Conservation (phyloP, 2,888 invertebrate genomes). For the Ryuthela nishihirai region DNA sequence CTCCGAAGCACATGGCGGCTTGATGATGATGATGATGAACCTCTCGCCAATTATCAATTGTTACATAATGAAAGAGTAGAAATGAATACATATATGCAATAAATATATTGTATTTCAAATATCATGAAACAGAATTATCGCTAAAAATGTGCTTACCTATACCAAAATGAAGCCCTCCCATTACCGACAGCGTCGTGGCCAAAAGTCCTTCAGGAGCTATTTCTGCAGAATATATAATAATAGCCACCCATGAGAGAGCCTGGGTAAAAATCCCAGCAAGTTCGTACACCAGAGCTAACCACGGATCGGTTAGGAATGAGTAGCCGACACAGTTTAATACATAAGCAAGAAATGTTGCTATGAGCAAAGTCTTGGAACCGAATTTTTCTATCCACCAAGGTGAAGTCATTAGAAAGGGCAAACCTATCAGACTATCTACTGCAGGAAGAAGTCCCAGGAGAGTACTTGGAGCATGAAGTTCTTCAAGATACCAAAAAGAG, state of each 20-base stretch:
- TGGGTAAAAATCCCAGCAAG: conserved; percentile 68
- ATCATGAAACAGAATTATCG: background rate
- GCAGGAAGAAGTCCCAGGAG: conserved; percentile 76
- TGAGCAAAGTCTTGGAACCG: conserved; percentile 77
- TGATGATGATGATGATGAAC: no score
- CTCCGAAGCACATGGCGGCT: no score
- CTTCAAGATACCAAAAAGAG: conserved; percentile 72
- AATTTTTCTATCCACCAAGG: conserved; percentile 75
- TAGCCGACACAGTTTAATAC: conserved; percentile 72
- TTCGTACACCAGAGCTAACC: conserved; percentile 84
- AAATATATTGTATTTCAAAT: no score
- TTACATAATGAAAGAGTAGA: no score
- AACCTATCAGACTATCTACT: conserved; percentile 74
- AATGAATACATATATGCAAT: no score
- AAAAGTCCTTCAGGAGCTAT: conserved; percentile 76
- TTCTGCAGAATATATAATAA: conserved; percentile 78
- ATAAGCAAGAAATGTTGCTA: conserved; percentile 78
- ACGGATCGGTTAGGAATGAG: conserved; percentile 76
- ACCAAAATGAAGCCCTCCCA: conserved; percentile 84
- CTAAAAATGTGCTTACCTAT: conserved; percentile 9
- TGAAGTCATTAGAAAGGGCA: conserved; percentile 78
- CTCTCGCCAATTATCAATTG: no score
- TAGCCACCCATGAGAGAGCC: conserved; percentile 88
- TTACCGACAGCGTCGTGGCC: conserved; percentile 80
- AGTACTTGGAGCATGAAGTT: conserved; percentile 75